Percentiles rank a stretch among this genome's conserved stretches.
Evolutionary conservation across 2,797 vertebrate genomes (phyloP).

Genomic region (Sebastes cheni): DNA sequence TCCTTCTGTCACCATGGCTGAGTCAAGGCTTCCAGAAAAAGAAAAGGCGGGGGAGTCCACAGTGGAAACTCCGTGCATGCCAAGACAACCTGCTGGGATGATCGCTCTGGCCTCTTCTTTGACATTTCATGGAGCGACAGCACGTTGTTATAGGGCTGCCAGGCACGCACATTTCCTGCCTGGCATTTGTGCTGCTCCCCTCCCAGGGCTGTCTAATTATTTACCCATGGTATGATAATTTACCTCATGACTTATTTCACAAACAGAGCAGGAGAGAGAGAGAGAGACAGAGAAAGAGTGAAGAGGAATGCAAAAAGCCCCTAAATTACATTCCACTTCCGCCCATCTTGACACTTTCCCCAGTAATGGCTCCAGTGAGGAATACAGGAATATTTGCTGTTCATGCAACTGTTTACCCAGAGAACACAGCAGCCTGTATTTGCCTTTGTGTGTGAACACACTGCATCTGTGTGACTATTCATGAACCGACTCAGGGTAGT

Average conservation of each 20-base stretch:
- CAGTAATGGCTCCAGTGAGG: neutral
- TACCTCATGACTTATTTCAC: slow-evolving; percentile 34
- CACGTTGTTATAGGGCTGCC: slow-evolving; percentile 37
- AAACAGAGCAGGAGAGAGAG: neutral
- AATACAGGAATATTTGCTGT: slow-evolving; percentile 2
- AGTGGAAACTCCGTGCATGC: slow-evolving; percentile 31
- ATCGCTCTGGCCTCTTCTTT: slow-evolving; percentile 19
- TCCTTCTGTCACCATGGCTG: slow-evolving; percentile 59
- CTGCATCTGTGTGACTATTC: slow-evolving; percentile 32
- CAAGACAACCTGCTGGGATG: slow-evolving; percentile 59
- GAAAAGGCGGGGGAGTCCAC: slow-evolving; percentile 40
- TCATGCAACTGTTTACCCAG: slow-evolving; percentile 4
- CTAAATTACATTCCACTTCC: neutral
- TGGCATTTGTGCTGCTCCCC: slow-evolving; percentile 21
- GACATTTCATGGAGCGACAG: slow-evolving; percentile 59
- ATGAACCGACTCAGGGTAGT: slow-evolving; percentile 25
- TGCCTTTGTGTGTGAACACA: neutral
- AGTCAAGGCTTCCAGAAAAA: slow-evolving; percentile 41
- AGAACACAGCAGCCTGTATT: neutral
- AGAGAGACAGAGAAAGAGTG: neutral
- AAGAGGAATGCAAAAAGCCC: neutral
- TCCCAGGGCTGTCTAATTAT: slow-evolving; percentile 33
- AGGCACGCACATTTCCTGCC: slow-evolving; percentile 26
- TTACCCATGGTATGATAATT: slow-evolving; percentile 25
- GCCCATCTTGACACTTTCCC: neutral